A percentile compares a stretch with the other conserved stretches of the same genome.
Conservation (phyloP, 2,797 vertebrate species). For the Characodon lateralis region DNA sequence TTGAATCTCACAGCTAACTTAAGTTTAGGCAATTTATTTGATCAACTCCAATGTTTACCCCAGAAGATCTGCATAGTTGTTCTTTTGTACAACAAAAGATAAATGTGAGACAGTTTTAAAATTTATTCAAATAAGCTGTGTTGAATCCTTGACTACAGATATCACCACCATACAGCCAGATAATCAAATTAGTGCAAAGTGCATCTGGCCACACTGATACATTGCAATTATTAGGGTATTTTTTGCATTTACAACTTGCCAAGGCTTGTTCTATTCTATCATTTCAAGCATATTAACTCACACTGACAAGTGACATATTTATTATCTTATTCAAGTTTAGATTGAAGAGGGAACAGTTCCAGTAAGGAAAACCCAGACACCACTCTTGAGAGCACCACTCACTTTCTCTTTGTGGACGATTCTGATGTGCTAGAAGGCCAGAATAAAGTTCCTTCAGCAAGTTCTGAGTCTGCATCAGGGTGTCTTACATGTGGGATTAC, state of each 20-base stretch:
- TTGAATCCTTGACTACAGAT: not conserved
- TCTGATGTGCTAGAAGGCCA: not conserved
- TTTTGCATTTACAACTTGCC: not conserved
- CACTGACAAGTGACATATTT: not conserved
- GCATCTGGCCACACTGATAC: not conserved
- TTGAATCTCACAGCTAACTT: constrained; percentile 13
- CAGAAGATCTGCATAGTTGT: not conserved
- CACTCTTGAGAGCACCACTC: not conserved
- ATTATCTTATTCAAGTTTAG: not conserved
- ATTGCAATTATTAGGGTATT: not conserved
- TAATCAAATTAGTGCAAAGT: not conserved
- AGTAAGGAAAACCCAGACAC: not conserved
- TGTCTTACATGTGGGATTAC: not conserved
- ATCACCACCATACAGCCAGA: not conserved
- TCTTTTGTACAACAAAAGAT: not conserved
- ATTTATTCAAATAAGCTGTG: constrained; percentile 10
- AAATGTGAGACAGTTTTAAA: constrained; percentile 4
- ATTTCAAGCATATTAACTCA: not conserved
- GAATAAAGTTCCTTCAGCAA: not conserved
- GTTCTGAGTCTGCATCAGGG: not conserved
- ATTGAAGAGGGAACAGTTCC: not conserved
- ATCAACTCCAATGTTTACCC: not conserved
- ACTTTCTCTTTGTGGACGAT: not conserved
- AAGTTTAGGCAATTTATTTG: not conserved
- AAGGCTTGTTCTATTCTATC: not conserved